Evolutionary conservation across 2,888 invertebrate species (phyloP).

Genomic region (Brachyptera risi): DNA sequence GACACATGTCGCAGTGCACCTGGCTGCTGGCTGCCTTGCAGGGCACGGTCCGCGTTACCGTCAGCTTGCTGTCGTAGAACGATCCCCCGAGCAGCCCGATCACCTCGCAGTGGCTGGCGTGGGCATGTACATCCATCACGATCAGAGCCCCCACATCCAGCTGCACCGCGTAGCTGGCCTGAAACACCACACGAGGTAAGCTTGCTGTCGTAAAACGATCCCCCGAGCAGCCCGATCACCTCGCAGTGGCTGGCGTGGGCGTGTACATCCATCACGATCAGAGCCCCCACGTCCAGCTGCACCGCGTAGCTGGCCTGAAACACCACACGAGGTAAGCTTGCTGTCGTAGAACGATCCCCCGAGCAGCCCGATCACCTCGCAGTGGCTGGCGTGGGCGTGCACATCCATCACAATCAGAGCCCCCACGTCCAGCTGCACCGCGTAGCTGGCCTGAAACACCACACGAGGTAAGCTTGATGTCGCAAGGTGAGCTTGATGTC

Average conservation of each 20-base stretch:
- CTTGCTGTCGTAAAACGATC: too few relatives aligned
- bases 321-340: too few relatives aligned
- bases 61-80: slow-evolving; percentile 42
- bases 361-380: slow-evolving; percentile 71
- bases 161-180: slow-evolving; percentile 61
- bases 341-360: too few relatives aligned
- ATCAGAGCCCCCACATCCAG: slow-evolving; percentile 58
- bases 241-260: slow-evolving; percentile 65
- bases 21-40: slow-evolving; percentile 61
- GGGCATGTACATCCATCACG: slow-evolving; percentile 66
- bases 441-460: slow-evolving; percentile 64
- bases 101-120: slow-evolving; percentile 65
- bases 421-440: slow-evolving; percentile 54
- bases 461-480: too few relatives aligned
- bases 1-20: slow-evolving; percentile 76
- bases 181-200: too few relatives aligned
- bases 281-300: slow-evolving; percentile 54
- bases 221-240: slow-evolving; percentile 72
- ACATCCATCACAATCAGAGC: slow-evolving; percentile 63
- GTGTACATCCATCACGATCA: slow-evolving; percentile 66
- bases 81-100: slow-evolving; percentile 69
- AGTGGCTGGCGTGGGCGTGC: slow-evolving; percentile 64
- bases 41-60: slow-evolving; percentile 54
- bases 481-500: too few relatives aligned
- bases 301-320: slow-evolving; percentile 62